Percentiles rank a stretch among this genome's conserved stretches.
These are phyloP conservation scores for Galeruca laticollis DNA, from an alignment of 2,888 invertebrate species.

Conservation along the genomic window DNA sequence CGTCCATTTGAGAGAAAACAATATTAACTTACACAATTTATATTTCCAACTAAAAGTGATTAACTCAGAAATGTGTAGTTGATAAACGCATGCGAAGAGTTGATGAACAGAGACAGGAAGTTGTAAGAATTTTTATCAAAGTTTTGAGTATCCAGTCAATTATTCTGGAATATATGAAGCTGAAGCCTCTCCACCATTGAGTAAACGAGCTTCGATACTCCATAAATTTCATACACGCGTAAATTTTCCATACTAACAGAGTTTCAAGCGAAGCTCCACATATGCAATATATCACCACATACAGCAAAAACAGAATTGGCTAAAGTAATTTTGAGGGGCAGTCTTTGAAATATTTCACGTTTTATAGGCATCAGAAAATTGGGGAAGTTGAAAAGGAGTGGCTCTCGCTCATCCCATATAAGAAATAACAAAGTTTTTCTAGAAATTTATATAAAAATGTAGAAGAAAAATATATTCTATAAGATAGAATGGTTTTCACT, in stretches of 20 bases:
- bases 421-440: too few species aligned
- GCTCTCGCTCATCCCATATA: conserved; percentile 21
- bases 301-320: conserved; percentile 24
- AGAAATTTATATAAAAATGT: too few species aligned
- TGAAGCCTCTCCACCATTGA: neutral
- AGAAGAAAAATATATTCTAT: too few species aligned
- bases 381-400: conserved; percentile 25
- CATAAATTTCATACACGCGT: conserved; percentile 6
- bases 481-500: too few species aligned
- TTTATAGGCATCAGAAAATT: conserved; percentile 21
- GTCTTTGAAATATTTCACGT: conserved; percentile 32
- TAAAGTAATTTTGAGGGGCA: conserved; percentile 30
- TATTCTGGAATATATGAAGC: neutral
- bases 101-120: too few species aligned
- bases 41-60: too few species aligned
- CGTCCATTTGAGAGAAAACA: too few species aligned
- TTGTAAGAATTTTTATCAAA: neutral
- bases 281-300: conserved; percentile 5
- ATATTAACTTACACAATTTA: too few species aligned
- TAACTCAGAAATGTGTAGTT: too few species aligned
- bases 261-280: neutral
- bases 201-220: conserved; percentile 4
- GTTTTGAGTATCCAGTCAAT: neutral
- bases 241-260: conserved; percentile 6
- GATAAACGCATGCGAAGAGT: too few species aligned